Evolutionary conservation across 2,797 vertebrate species (phyloP).

Genomic region (Sternarchorhynchus goeldii): DNA sequence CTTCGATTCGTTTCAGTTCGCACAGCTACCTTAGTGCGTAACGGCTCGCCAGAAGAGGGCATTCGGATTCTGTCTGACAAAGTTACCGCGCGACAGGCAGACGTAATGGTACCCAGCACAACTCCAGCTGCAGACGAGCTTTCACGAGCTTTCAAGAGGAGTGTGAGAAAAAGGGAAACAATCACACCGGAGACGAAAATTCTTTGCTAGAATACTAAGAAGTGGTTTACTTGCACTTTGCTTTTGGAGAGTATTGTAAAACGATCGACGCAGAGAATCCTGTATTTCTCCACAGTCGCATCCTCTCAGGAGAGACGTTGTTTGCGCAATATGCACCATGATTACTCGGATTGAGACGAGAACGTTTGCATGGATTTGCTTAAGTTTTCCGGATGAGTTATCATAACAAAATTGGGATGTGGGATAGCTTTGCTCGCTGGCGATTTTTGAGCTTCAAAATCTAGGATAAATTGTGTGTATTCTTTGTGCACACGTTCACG

Average conservation of each 20-base stretch:
- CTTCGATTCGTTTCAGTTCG: neutral
- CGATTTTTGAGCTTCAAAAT: slow-evolving; percentile 50
- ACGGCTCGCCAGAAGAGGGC: slow-evolving; percentile 80
- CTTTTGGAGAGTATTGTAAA: slow-evolving; percentile 6
- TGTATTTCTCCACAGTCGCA: slow-evolving; percentile 37
- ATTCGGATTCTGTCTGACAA: slow-evolving; percentile 76
- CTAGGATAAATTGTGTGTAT: slow-evolving; percentile 48
- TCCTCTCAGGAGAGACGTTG: slow-evolving; percentile 56
- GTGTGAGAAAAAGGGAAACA: slow-evolving; percentile 49
- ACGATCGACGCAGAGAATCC: slow-evolving; percentile 15
- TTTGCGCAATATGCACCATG: slow-evolving; percentile 54
- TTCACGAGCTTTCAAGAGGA: slow-evolving; percentile 51
- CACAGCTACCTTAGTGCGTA: slow-evolving; percentile 50
- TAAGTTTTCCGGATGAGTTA: slow-evolving; percentile 55
- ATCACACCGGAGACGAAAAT: slow-evolving; percentile 55
- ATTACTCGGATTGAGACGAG: slow-evolving; percentile 53
- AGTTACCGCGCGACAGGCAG: slow-evolving; percentile 70
- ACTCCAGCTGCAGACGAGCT: slow-evolving; percentile 48
- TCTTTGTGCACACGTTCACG: slow-evolving; percentile 17
- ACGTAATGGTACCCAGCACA: slow-evolving; percentile 66
- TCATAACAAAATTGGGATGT: slow-evolving; percentile 68
- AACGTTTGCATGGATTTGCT: slow-evolving; percentile 55
- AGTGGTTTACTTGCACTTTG: slow-evolving; percentile 4
- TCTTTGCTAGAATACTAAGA: slow-evolving; percentile 12
- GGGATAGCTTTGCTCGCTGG: slow-evolving; percentile 62